phyloP scores from a whole-genome alignment of 2,888 invertebrate species.

The Steinernema scapterisci region DNA sequence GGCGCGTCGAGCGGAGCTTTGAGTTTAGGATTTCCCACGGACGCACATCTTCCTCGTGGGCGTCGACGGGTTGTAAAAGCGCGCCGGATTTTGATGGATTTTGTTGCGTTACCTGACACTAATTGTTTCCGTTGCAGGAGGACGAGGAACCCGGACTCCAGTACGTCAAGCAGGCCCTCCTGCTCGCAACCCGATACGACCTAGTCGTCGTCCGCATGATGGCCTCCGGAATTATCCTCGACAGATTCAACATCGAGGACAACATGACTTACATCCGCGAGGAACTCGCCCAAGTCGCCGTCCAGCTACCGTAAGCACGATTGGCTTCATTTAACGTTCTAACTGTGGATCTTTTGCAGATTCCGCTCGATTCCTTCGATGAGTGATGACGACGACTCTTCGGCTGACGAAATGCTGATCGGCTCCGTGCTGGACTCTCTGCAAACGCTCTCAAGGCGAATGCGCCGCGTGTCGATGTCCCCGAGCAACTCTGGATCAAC shows the following conservation, averaged over 20 bases:
- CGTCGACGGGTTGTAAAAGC: constrained; percentile 5
- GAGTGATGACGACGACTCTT: constrained; percentile 39
- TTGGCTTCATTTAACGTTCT: neutral
- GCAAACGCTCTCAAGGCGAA: constrained; percentile 57
- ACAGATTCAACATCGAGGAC: constrained; percentile 44
- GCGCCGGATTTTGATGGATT: neutral
- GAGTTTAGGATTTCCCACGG: neutral
- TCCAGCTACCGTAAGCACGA: constrained; percentile 35
- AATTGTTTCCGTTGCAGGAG: constrained; percentile 46
- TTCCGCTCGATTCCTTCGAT: constrained; percentile 25
- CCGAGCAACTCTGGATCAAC: constrained; percentile 42
- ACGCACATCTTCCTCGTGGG: neutral
- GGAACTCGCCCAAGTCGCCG: constrained; percentile 52
- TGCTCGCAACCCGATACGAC: constrained; percentile 60
- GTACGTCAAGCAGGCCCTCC: constrained; percentile 61
- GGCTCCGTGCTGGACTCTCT: constrained; percentile 61
- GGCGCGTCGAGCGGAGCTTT: neutral
- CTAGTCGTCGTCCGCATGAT: constrained; percentile 62
- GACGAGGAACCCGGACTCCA: constrained; percentile 47
- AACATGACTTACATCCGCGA: constrained; percentile 45
- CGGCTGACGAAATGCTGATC: constrained; percentile 51
- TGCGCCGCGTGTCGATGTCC: constrained; percentile 54
- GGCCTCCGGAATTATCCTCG: constrained; percentile 51
- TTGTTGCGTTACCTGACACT: constrained; percentile 7
- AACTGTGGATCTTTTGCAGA: constrained; percentile 7